A percentile compares a stretch with the other conserved stretches of the same genome.
These are phyloP conservation scores for Chiridota heheva DNA, from an alignment of 35 echinoderm and acorn worm genomes.

Conservation along the genomic window DNA sequence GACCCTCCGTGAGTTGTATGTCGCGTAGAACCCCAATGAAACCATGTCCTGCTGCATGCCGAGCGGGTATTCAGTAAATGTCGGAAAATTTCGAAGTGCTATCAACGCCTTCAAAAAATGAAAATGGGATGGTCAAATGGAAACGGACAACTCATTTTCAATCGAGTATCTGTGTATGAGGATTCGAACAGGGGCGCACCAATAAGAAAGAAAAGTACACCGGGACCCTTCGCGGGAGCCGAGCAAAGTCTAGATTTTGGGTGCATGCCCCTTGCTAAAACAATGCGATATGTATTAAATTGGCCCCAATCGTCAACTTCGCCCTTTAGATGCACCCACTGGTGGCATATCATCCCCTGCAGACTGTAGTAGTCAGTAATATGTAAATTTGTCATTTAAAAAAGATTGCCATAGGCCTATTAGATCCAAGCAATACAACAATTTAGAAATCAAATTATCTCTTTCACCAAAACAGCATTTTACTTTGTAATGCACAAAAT, in stretches of 20 bases:
- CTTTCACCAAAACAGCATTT: neutral
- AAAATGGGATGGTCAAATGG: neutral
- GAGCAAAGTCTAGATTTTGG: neutral
- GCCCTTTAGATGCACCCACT: neutral
- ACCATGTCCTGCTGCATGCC: constrained; percentile 87
- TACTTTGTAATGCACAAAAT: too few species aligned
- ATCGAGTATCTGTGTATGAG: neutral
- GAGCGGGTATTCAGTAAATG: constrained; percentile 83
- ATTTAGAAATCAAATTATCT: neutral
- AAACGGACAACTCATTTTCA: neutral
- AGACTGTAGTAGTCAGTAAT: neutral
- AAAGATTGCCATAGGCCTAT: neutral
- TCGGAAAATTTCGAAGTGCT: constrained; percentile 72
- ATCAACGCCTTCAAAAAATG: constrained; percentile 66
- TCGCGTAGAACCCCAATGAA: constrained; percentile 61
- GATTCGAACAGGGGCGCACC: neutral
- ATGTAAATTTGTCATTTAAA: neutral
- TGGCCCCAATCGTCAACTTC: neutral
- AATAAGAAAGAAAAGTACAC: neutral
- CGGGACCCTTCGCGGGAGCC: neutral
- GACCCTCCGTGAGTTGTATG: constrained; percentile 64
- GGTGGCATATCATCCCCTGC: neutral
- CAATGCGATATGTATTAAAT: neutral
- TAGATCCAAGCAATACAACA: neutral
- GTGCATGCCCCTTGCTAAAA: neutral